Percentiles rank a stretch among this genome's conserved stretches.
phyloP scores from a whole-genome alignment of 2,888 invertebrate species.

The Stenichneumon culpator region DNA sequence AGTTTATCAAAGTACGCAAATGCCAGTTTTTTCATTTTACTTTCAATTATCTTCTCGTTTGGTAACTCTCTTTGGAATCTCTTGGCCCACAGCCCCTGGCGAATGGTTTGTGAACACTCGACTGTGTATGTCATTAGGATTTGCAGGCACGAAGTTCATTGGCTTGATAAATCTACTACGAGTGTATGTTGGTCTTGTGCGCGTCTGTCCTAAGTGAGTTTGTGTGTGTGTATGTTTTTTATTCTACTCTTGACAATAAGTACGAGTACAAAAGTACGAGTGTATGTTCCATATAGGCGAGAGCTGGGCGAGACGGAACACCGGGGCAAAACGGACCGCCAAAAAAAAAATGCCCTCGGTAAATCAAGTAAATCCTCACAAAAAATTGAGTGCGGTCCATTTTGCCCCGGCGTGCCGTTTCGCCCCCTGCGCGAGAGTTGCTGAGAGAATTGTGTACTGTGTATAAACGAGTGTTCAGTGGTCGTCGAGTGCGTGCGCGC shows the following conservation, averaged over 20 bases:
- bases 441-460: neutral
- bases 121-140: conserved; percentile 78
- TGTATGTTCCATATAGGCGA: neutral
- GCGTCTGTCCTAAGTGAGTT: conserved; percentile 67
- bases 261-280: conserved; percentile 37
- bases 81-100: conserved; percentile 60
- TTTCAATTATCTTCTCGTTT: conserved; percentile 13
- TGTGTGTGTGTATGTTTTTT: conserved; percentile 63
- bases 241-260: conserved; percentile 28
- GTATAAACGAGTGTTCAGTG: neutral
- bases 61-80: conserved; percentile 60
- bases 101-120: conserved; percentile 76
- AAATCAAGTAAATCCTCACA: neutral
- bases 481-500: neutral
- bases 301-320: neutral
- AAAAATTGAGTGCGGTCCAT: neutral
- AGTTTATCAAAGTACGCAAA: neutral
- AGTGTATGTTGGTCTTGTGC: conserved; percentile 61
- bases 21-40: neutral
- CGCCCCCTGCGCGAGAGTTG: neutral
- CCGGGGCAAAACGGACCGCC: neutral
- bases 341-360: neutral
- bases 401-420: neutral
- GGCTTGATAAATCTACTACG: conserved; percentile 72
- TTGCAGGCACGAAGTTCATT: conserved; percentile 77